Evolutionary conservation across 2,888 invertebrate genomes (phyloP).

Genomic region (Clepsis dumicolana): DNA sequence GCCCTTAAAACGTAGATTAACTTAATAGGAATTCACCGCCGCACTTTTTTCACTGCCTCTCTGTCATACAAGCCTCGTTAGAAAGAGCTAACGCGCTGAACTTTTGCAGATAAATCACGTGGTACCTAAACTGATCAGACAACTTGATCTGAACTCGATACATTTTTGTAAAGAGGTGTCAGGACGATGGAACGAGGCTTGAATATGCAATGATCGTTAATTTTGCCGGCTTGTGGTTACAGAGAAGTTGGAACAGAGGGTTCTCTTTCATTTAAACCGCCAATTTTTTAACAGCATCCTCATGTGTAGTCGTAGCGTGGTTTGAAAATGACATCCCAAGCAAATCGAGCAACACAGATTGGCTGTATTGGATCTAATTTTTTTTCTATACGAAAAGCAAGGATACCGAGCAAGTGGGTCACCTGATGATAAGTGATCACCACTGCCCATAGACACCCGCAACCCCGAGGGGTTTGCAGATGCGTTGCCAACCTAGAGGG

Average conservation of each 20-base stretch:
- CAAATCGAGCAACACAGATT: too few species aligned
- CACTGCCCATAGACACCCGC: too few species aligned
- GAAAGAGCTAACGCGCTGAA: neutral
- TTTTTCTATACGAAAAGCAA: too few species aligned
- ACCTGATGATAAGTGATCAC: too few species aligned
- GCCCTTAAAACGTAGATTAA: neutral
- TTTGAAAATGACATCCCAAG: too few species aligned
- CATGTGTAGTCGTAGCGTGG: too few species aligned
- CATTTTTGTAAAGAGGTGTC: slow-evolving; percentile 23
- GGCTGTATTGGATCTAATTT: too few species aligned
- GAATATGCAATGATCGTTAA: slow-evolving; percentile 30
- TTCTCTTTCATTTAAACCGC: too few species aligned
- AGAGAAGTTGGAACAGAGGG: neutral
- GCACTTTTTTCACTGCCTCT: neutral
- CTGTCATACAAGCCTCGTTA: neutral
- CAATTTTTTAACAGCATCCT: too few species aligned
- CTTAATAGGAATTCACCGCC: neutral
- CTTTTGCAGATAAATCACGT: neutral
- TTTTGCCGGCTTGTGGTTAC: slow-evolving; percentile 9
- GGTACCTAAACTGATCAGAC: slow-evolving; percentile 8
- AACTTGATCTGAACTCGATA: slow-evolving; percentile 7
- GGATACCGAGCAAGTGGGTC: too few species aligned
- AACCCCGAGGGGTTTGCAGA: too few species aligned
- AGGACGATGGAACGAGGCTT: neutral
- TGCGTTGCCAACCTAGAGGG: too few species aligned